Conservation (phyloP, 2,113 vertebrate species). For the Odocoileus virginianus region DNA sequence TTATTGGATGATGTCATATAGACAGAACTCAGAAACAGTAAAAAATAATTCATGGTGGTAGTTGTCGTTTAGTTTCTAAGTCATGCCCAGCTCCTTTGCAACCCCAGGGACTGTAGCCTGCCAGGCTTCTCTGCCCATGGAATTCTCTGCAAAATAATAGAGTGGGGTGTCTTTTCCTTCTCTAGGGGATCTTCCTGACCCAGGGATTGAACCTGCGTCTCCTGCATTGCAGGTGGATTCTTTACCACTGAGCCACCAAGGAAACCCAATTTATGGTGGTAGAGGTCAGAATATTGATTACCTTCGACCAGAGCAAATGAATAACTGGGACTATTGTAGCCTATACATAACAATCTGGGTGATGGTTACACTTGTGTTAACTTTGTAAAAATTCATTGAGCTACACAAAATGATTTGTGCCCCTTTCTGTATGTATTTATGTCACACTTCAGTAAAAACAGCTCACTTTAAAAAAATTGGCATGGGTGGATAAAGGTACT, state of each 20-base stretch:
- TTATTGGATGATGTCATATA: background rate
- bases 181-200: background rate
- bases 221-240: background rate
- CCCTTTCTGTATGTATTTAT: background rate
- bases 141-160: background rate
- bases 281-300: background rate
- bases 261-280: background rate
- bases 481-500: background rate
- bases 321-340: background rate
- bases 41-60: background rate
- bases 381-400: background rate
- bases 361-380: background rate
- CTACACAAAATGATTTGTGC: background rate
- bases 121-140: background rate
- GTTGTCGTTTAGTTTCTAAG: background rate
- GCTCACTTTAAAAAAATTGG: background rate
- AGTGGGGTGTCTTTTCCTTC: background rate
- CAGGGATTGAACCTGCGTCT: fast-evolving
- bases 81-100: background rate
- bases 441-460: background rate
- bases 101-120: background rate
- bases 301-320: background rate
- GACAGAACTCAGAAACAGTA: background rate
- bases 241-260: background rate
- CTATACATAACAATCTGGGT: background rate